Evolutionary conservation across 2,797 vertebrate genomes (phyloP), one percentile per base, ranked within the genome.

Genomic region (Loriculus beryllinus): DNA sequence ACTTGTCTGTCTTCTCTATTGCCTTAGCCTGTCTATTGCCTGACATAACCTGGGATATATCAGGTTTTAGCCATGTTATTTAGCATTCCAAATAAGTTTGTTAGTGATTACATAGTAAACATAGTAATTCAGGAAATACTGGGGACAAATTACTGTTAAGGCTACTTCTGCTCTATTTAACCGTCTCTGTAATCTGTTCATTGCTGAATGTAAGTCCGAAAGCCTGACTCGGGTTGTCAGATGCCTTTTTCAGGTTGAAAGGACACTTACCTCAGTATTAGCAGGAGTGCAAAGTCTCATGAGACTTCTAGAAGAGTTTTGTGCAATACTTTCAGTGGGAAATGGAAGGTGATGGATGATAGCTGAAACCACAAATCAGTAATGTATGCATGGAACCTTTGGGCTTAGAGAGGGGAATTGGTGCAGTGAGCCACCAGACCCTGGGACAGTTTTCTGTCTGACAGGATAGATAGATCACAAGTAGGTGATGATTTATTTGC

Each of bases 401-500:
- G 89, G 33, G 17, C 1, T 0, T 88, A 74, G 65, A 83, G 62
- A 43, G 25, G 42, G 69, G 47, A 83, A 49, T 65, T 7, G 51
- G 75, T 91, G 39, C 57, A 37, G 65, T 37, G 62, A 91, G 45
- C 64, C 57, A 33, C 25, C 20, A 80, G 52, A 37, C 0, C 0
- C 72, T 83, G 39, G 91, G 78, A 76, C 79, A 91, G 65, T 81
- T 86, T 95, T 84, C 86, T 82, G 13, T 88, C 60, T 86, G 77
- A 39, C 80, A 86, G 77, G 84, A 40, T 4, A 81, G 85, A 88
- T 54, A 40, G 47, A 77, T 91, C 48, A 85, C 74, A 83, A 74
- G 65, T 57, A 76, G 74, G 43, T 42, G 62, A 33, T 83, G 65
- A 95, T 95, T 92, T 91, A 88, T 96, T 93, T 95, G 81, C 60